Evolutionary conservation across 2,113 vertebrate species (phyloP), one percentile per base, ranked within the genome.

Genomic region (Triplophysa tibetana): DNA sequence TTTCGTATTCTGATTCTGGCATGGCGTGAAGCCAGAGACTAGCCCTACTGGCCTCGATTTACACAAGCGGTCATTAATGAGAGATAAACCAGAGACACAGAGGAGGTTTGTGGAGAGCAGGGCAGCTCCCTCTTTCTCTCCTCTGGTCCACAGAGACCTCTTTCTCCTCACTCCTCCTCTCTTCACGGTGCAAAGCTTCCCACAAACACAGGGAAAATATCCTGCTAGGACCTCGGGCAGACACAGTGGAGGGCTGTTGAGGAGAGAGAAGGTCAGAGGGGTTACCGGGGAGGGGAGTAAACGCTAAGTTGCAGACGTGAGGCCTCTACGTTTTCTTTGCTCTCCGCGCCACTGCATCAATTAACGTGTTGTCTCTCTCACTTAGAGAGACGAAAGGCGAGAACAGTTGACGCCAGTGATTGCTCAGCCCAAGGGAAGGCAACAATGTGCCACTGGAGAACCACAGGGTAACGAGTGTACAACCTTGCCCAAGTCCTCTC

Each of bases 61-160:
- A 84, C 87, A 89, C 88, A 91, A 86, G 89, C 85, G 77, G 85
- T 86, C 90, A 87, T 91, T 92, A 92, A 91, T 84, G 83, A 70
- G 84, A 83, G 88, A 92, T 92, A 87, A 90, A 85, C 86, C 81
- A 41, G 56, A 79, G 84, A 84, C 87, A 93, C 90, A 93, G 89
- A 91, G 85, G 85, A 85, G 83, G 87, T 86, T 90, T 93, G 92
- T 93, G 89, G 86, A 90, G 82, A 41, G 54, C 70, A 54, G 52
- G 87, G 87, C 88, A 86, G 84, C 72, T 0, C 90, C 83, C 84
- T 83, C 82, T 84, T 90, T 85, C 81, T 84, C 56, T 3, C 84
- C 68, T 63, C 69, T 56, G 62, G 56, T 79, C 69, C 85, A 93
- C 89, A 93, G 89, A 91, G 88, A 73, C 79, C 64, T 87, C 90